Conservation (phyloP, 2,797 vertebrate species). For the Erpetoichthys calabaricus region DNA sequence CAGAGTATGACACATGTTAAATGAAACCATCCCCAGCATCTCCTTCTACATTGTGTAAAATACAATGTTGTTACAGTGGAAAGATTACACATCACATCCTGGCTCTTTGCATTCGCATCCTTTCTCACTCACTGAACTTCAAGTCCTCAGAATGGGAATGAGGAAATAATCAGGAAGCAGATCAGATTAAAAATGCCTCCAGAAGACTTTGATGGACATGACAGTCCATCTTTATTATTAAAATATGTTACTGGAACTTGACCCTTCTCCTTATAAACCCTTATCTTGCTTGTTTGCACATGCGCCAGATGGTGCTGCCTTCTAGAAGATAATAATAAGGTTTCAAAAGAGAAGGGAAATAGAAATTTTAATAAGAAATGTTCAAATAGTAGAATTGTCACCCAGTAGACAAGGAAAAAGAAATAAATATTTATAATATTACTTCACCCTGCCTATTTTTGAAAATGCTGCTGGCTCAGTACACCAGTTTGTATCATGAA, state of each 20-base stretch:
- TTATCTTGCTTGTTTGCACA: slow-evolving; percentile 1
- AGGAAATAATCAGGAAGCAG: slow-evolving; percentile 1
- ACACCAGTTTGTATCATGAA: too few species aligned
- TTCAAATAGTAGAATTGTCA: slow-evolving; percentile 1
- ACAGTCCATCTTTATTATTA: slow-evolving; percentile 1
- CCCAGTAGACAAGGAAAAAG: background rate
- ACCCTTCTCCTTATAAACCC: background rate
- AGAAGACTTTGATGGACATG: background rate
- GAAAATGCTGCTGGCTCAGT: too few species aligned
- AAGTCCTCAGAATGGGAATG: background rate
- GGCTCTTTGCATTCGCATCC: background rate
- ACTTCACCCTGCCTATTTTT: too few species aligned
- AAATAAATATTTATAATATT: background rate
- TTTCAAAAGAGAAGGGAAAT: background rate
- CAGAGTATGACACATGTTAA: too few species aligned
- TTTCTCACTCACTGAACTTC: background rate
- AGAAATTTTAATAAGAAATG: slow-evolving; percentile 1
- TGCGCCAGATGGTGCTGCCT: slow-evolving; percentile 1
- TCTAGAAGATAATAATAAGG: background rate
- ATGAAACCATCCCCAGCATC: too few species aligned
- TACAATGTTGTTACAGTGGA: background rate
- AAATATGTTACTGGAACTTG: slow-evolving; percentile 1
- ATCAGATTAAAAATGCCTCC: background rate
- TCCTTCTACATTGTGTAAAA: too few species aligned
- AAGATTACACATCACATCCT: background rate